These are phyloP conservation scores for Tyrannus savana DNA, from an alignment of 2,113 vertebrate species.

Conservation along the genomic window DNA sequence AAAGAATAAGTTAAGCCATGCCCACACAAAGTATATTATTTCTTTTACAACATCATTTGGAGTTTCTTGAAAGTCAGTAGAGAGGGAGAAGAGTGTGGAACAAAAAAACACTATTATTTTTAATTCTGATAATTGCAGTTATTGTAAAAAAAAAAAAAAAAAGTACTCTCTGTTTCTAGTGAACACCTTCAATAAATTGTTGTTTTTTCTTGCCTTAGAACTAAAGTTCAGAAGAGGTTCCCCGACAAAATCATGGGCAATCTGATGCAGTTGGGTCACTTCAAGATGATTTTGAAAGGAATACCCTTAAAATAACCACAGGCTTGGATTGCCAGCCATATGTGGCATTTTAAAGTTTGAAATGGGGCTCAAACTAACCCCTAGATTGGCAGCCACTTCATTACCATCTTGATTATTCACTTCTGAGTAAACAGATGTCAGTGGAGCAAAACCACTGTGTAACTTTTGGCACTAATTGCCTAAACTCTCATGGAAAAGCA, in stretches of 20 bases:
- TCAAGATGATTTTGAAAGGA: neutral
- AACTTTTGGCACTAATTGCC: neutral
- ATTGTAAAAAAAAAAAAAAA: neutral
- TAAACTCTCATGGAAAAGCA: neutral
- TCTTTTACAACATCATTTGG: neutral
- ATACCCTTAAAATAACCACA: neutral
- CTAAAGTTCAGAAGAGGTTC: neutral
- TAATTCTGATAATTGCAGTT: neutral
- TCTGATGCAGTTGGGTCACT: neutral
- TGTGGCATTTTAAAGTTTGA: neutral
- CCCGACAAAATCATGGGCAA: neutral
- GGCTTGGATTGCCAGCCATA: neutral
- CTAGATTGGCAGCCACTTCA: neutral
- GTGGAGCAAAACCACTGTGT: neutral
- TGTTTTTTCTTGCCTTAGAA: neutral
- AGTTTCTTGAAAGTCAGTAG: neutral
- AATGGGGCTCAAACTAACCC: neutral
- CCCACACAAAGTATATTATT: neutral
- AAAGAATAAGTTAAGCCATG: neutral
- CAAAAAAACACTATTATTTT: neutral
- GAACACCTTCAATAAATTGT: neutral
- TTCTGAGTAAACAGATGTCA: neutral
- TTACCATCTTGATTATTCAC: rapidly evolving
- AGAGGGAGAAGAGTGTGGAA: neutral
- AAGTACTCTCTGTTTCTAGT: neutral